Evolutionary conservation across 2,888 invertebrate species (phyloP), one percentile per base, ranked within the genome.

Genomic region (Pammene aurita): DNA sequence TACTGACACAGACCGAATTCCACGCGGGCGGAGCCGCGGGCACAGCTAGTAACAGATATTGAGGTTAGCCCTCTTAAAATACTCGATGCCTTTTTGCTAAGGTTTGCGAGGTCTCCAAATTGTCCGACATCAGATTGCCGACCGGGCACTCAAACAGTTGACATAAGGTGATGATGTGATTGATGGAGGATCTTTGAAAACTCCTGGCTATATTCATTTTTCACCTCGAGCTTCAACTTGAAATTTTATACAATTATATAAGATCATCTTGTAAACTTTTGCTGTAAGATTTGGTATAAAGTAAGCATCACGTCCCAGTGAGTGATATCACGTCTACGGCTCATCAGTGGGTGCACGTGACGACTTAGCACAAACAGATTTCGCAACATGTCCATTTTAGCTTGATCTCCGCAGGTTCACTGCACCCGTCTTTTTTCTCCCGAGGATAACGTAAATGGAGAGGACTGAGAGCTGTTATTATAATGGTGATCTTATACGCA

Each of bases 301-400:
- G 84, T 82, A 82, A 79, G 84, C 84, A 84, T 88, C 92, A 92
- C 92, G 92, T 92, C 85, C 87, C 76, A 89, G 83, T 88, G 88
- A 91, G 92, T 91, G 91, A 92, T 92, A 90, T 88, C 92, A 92
- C 92, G 92, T 91, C 90, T 86, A 84, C 85, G 85, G 84, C 92
- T 92, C 92, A 92, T 92, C 92, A 92, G 89, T 84, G 89, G 86
- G 77, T 82, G 92, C 86, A 89, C 92, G 92, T 92, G 92, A 92
- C 92, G 91, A 90, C 89, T 92, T 88, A 89, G 84, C 84, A 84
- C 89, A 90, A 91, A 91, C 92, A 91, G 92, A 92, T 92, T 92
- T 87, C 85, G 83, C 82, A 86, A 88, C 82, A 86, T 77, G 77
- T 83, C 91, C 89, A 88, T 77, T 76, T 71, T 79, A 76, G 71